Base-by-base conservation (phyloP, 1,140 invertebrate genomes). In the Meloidogyne exigua region DNA sequence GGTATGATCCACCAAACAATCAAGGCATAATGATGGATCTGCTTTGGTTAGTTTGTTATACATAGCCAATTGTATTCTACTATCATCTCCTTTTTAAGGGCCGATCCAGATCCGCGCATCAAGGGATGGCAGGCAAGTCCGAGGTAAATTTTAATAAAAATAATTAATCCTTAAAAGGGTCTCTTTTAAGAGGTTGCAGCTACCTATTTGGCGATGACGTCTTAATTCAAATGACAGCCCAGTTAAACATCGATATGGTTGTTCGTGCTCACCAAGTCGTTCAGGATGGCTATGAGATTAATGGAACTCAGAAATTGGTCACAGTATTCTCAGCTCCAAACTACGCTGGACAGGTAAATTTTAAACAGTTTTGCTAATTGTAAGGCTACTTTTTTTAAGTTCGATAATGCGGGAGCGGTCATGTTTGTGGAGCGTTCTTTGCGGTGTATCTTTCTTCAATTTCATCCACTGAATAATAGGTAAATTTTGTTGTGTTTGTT, bases 131-230 rank as follows among this genome's bases (percentile, higher is more conserved):
- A 49, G 11, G 12, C 13, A 32, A 69, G 68, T 69, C 68, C 68
- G 5, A 39, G 68, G 26, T 25, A 12, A 9, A 7, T 39, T 13
- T 21, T 13, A 12, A 7, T 13, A 57, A n/a, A 57, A 57, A 57
- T 12, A n/a, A 1, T 57, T 9, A 57, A n/a, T 57, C 18, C 18
- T n/a, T 57, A n/a, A 9, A 0, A 9, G 0, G 4, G 62, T 77
- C n/a, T 36, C 42, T 23, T 15, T 36, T 68, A 12, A 42, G 76
- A 13, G 76, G 76, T 23, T 62, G 39, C 23, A 68, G 64, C 15
- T 75, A 21, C 12, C 10, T 57, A 0, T 76, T 77, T 57, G 76
- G 77, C 1, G 71, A 73, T n/a, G 71, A 73, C 7, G 65, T 73
- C n/a, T 25, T 73, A 7, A 12, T 49, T 13, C 39, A 23, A 13